phyloP scores from a whole-genome alignment of 2,888 invertebrate genomes.

The Sinopyrophorus schimmeli region DNA sequence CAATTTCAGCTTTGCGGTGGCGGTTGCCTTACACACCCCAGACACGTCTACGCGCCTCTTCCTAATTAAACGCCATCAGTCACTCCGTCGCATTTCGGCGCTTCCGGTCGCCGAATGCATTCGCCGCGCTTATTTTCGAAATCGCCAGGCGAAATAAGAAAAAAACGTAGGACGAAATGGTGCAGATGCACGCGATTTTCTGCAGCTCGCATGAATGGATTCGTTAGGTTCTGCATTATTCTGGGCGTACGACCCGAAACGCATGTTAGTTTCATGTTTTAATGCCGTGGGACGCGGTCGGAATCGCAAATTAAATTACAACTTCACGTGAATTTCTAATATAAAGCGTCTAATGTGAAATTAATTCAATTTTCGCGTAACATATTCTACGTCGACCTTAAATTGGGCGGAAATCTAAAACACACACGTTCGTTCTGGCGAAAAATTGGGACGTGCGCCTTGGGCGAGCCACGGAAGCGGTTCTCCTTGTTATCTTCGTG shows the following conservation, averaged over 20 bases:
- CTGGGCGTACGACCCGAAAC: slow-evolving; percentile 11
- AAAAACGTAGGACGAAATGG: slow-evolving; percentile 22
- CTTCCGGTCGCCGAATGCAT: slow-evolving; percentile 4
- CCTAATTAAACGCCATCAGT: background rate
- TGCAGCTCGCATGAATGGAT: slow-evolving; percentile 23
- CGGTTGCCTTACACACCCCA: background rate
- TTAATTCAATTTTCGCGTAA: no score
- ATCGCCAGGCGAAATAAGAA: slow-evolving; percentile 20
- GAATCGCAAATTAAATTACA: no score
- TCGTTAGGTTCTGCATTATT: slow-evolving; percentile 24
- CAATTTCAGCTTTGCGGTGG: slow-evolving; percentile 5
- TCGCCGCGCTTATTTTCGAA: slow-evolving; percentile 12
- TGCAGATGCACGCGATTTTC: slow-evolving; percentile 22
- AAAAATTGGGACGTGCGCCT: no score
- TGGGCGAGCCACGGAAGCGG: no score
- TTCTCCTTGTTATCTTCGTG: no score
- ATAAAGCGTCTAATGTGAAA: no score
- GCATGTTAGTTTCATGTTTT: slow-evolving; percentile 19
- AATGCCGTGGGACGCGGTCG: no score
- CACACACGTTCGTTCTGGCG: no score
- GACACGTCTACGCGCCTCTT: background rate
- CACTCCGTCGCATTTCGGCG: background rate
- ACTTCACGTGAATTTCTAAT: no score
- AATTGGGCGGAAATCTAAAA: no score
- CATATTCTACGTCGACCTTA: no score